Percentiles rank a stretch among this genome's conserved stretches.
Evolutionary conservation across 2,888 invertebrate species (phyloP).

Genomic region (Cheilosia pagana): DNA sequence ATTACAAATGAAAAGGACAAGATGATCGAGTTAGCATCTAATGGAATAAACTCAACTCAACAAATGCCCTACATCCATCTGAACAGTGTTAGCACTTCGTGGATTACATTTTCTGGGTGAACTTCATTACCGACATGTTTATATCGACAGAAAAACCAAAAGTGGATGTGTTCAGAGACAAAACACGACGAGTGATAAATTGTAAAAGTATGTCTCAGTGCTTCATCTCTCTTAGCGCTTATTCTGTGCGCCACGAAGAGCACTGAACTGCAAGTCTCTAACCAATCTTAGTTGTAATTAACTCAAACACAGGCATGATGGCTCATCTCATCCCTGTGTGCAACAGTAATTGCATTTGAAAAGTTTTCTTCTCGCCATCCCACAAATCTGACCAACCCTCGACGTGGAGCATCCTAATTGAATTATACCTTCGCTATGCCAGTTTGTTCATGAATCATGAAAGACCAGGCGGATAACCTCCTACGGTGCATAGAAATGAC

Average conservation of each 20-base stretch:
- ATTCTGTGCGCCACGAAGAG: background rate
- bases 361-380: background rate
- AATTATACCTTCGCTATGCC: slow-evolving; percentile 37
- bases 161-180: no score
- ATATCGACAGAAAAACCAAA: no score
- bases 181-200: no score
- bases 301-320: slow-evolving; percentile 20
- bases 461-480: slow-evolving; percentile 7
- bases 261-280: slow-evolving; percentile 7
- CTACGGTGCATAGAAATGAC: slow-evolving; percentile 18
- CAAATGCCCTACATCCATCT: no score
- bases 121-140: no score
- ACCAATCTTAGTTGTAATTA: slow-evolving; percentile 34
- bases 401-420: slow-evolving; percentile 43
- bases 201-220: no score
- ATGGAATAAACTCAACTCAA: no score
- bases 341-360: slow-evolving; percentile 23
- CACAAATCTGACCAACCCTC: slow-evolving; percentile 9
- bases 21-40: no score
- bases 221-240: background rate
- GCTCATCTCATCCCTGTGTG: background rate
- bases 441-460: slow-evolving; percentile 51
- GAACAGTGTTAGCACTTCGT: no score
- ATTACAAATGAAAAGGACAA: no score
- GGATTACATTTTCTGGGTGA: no score